Evolutionary conservation across 2,888 invertebrate species (phyloP).

Genomic region (Sussaba pulchella): DNA sequence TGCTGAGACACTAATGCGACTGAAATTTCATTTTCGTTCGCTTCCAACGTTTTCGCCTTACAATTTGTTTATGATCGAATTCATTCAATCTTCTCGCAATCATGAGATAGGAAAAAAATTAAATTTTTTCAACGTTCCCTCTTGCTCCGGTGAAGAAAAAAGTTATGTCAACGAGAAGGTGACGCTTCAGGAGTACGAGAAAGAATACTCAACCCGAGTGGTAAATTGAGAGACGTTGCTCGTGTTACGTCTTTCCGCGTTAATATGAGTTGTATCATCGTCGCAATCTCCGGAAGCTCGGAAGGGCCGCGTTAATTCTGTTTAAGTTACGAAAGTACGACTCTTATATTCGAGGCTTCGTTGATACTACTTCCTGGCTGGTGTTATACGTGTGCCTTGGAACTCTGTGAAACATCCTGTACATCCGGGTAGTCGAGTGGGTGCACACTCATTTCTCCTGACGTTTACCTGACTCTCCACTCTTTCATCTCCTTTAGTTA

Average conservation of each 20-base stretch:
- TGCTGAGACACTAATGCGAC: too few species aligned
- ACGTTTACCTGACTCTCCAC: conserved; percentile 68
- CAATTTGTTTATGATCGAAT: background rate
- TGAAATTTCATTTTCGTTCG: too few species aligned
- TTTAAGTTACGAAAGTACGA: conserved; percentile 49
- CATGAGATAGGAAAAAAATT: background rate
- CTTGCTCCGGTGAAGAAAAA: conserved; percentile 6
- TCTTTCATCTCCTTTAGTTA: conserved; percentile 63
- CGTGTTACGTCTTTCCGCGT: conserved; percentile 27
- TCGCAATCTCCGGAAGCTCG: conserved; percentile 15
- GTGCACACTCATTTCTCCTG: conserved; percentile 62
- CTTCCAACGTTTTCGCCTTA: too few species aligned
- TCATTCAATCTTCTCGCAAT: background rate
- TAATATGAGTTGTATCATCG: conserved; percentile 13
- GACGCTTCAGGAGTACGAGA: background rate
- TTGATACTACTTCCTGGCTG: conserved; percentile 37
- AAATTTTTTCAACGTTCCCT: background rate
- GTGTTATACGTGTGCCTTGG: conserved; percentile 6
- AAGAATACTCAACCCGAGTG: conserved; percentile 23
- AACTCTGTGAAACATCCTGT: conserved; percentile 63
- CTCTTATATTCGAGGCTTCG: conserved; percentile 33
- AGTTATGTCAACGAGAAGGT: background rate
- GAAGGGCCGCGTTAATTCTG: conserved; percentile 44
- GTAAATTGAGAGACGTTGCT: conserved; percentile 37
- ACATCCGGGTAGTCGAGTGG: conserved; percentile 57